A percentile compares a stretch with the other conserved stretches of the same genome.
Evolutionary conservation across 2,113 vertebrate species (phyloP).

Genomic region (Caretta caretta): DNA sequence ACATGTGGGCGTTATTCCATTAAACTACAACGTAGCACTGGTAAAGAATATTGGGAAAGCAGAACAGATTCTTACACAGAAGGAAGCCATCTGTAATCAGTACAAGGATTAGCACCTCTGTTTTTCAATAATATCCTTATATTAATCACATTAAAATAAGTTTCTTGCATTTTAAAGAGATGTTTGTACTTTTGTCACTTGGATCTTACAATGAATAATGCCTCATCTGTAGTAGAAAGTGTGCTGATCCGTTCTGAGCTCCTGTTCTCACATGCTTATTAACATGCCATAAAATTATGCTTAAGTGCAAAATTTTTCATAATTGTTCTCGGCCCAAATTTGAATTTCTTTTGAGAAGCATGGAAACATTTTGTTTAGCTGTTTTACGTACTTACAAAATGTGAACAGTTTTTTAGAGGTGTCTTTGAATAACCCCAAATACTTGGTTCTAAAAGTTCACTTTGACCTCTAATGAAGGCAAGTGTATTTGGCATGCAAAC

Average conservation of each 20-base stretch:
- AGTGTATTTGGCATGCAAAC: background rate
- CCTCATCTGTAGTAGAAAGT: background rate
- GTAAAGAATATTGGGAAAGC: background rate
- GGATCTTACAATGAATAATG: background rate
- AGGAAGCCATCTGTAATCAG: slow-evolving; percentile 24
- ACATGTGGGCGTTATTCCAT: background rate
- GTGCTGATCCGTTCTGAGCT: background rate
- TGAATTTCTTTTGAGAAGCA: background rate
- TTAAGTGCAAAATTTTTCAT: background rate
- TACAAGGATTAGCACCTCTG: slow-evolving; percentile 4
- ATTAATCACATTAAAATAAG: background rate
- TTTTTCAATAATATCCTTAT: slow-evolving; percentile 9
- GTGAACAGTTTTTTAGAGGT: background rate
- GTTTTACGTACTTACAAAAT: background rate
- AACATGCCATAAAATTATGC: background rate
- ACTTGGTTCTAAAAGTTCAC: background rate
- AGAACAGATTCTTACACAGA: background rate
- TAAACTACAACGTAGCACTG: slow-evolving; percentile 26
- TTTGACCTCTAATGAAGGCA: background rate
- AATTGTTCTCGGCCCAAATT: background rate
- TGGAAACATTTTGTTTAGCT: background rate
- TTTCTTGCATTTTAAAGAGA: background rate
- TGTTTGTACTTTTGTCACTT: slow-evolving; percentile 4
- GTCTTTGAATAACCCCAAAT: background rate
- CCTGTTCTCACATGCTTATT: background rate